These are phyloP conservation scores for Sphaeramia orbicularis DNA, from an alignment of 2,797 vertebrate genomes.

Conservation along the genomic window DNA sequence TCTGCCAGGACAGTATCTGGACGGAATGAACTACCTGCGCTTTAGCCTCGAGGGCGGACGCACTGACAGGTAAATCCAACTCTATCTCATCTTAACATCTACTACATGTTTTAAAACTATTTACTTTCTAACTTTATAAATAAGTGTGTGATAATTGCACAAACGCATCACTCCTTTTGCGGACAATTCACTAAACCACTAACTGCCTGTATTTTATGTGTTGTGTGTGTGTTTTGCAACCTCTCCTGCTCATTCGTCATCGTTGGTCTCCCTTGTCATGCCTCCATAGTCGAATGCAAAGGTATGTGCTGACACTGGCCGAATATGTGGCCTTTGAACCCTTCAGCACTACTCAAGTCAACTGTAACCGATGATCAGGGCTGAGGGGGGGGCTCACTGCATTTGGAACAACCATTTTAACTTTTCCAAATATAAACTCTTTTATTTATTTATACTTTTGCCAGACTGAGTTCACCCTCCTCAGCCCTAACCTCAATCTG, in stretches of 20 bases:
- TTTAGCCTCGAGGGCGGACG: slow-evolving; percentile 94
- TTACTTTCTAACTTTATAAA: not conserved
- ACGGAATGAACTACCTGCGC: slow-evolving; percentile 96
- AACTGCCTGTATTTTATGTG: slow-evolving; percentile 55
- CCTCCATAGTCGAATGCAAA: slow-evolving; percentile 68
- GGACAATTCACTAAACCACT: slow-evolving; percentile 19
- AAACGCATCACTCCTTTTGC: not conserved
- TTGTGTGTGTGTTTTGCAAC: slow-evolving; percentile 46
- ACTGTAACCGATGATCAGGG: not conserved
- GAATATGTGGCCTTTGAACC: not conserved
- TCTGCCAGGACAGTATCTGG: slow-evolving; percentile 95
- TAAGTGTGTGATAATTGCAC: not conserved
- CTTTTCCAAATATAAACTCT: not conserved
- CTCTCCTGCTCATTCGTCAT: slow-evolving; percentile 60
- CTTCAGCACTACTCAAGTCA: slow-evolving; percentile 21
- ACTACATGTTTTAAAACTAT: not conserved
- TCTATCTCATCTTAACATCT: not conserved
- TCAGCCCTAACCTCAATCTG: not conserved
- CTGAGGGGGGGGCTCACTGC: not conserved
- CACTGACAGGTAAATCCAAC: slow-evolving; percentile 89
- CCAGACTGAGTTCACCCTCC: not conserved
- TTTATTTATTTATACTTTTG: not conserved
- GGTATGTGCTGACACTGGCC: slow-evolving; percentile 60
- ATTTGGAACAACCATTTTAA: too few relatives aligned
- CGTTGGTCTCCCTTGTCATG: slow-evolving; percentile 53